Evolutionary conservation across 2,797 vertebrate species (phyloP), one percentile per base, ranked within the genome.

Genomic region (Cirrhinus molitorella): DNA sequence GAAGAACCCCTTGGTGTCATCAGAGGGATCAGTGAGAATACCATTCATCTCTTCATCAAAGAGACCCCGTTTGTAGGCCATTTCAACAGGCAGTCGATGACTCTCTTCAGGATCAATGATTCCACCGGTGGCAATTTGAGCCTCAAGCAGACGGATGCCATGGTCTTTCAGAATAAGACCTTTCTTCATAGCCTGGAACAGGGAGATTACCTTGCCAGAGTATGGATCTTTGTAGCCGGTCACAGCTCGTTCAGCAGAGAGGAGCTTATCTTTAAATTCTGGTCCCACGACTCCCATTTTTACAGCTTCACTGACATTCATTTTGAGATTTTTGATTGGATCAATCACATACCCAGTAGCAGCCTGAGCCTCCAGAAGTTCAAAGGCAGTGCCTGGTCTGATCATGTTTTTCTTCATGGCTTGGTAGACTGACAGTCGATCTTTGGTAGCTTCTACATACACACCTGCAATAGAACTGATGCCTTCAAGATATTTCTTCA

Each of bases 391-490:
- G 21, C 98, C 98, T 0, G 98, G 98, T 79, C 98, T 94, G 86
- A 99, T 98, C 94, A 99, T 98, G 72, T 98, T 98, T 87, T 98
- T 99, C 91, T 99, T 99, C 98, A 99, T 99, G 81, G 98, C 98
- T 92, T 99, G 97, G 91, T 99, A 99, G 84, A 99, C 96, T 0
- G 98, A 98, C 1, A 98, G 92, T 4, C 96, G 91, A 71, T 99
- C 98, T 94, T 99, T 99, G 23, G 93, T 94, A 59, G 97, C 96
- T 53, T 99, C 98, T 3, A 99, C 96, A 0, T 94, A 96, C 74
- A 99, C 97, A 0, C 98, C 98, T 0, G 98, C 97, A 0, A 99
- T 99, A 89, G 97, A 98, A 91, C 98, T 99, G 73, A 96, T 96
- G 13, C 98, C 98, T 89, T 98, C 96, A 4, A 99, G 94, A 91